Base-by-base conservation (phyloP, 2,113 vertebrate species). In the Anolis carolinensis region DNA sequence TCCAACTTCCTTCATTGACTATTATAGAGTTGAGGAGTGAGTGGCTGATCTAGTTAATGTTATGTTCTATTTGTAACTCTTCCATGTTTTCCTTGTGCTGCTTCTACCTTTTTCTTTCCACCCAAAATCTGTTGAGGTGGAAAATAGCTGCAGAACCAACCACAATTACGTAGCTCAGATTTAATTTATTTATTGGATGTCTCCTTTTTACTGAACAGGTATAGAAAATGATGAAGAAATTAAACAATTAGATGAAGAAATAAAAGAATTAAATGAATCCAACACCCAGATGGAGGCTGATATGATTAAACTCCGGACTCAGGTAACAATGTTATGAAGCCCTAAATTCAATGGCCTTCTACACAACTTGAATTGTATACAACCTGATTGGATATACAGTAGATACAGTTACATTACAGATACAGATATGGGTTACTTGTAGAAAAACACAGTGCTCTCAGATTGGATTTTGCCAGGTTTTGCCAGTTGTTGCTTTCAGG, bases 281-380 rank as follows among this genome's bases (percentile, higher is more conserved):
- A 99, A 99, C 97, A 99, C 98, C 83, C 98, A 99, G 93, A 98
- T 99, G 97, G 99, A 99, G 94, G 97, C 98, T 27, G 98, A 99
- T 91, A 99, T 99, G 99, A 99, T 99, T 94, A 99, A 98, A 95
- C 98, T 99, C 90, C 95, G 98, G 96, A 99, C 98, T 92, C 98
- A 99, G 98, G 99, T 99, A 96, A 97, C 96, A 94, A 95, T 96
- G 94, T 95, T 94, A 93, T 89, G 90, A 92, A 94, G 91, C 85
- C 93, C 92, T 92, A 89, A 93, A 91, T 92, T 89, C 80, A 89
- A 20, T 59, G 83, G 48, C 36, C 79, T 87, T 88, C 52, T 34
- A 62, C 16, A 55, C 75, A 77, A 59, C 55, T 59, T 59, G 14
- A 11, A 59, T 59, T 59, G 5, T 55, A 55, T 55, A 55, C 52